Conservation (phyloP, 2,888 invertebrate genomes). For the Hololepta plana region DNA sequence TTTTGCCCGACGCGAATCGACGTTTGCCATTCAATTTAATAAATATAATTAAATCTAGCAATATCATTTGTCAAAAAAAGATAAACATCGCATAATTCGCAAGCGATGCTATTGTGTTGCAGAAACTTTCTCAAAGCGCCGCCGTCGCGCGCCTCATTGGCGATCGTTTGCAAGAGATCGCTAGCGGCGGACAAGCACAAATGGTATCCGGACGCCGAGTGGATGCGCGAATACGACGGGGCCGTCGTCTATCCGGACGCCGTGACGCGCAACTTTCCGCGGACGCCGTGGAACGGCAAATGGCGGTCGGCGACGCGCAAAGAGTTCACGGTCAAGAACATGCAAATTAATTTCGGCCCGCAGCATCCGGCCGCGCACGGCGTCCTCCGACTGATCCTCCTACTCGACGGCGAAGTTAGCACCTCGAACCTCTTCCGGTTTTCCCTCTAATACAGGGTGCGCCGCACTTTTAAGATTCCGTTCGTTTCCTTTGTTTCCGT, state of each 20-base stretch:
- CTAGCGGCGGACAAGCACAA: no score
- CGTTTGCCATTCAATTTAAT: no score
- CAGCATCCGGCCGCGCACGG: slow-evolving; percentile 87
- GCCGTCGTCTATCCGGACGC: slow-evolving; percentile 37
- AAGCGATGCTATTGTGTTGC: no score
- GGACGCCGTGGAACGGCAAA: slow-evolving; percentile 5
- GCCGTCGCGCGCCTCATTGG: no score
- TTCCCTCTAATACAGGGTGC: not conserved
- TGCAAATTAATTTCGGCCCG: slow-evolving; percentile 67
- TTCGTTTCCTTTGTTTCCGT: no score
- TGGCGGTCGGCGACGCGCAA: slow-evolving; percentile 7
- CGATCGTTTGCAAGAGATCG: no score
- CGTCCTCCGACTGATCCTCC: slow-evolving; percentile 60
- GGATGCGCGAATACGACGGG: slow-evolving; percentile 32
- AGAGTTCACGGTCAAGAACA: slow-evolving; percentile 10
- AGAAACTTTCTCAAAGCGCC: no score
- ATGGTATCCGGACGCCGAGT: slow-evolving; percentile 55
- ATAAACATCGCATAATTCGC: no score
- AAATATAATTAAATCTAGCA: no score
- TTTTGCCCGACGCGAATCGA: no score
- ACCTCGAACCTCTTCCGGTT: not conserved
- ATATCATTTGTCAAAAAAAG: no score
- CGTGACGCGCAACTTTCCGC: slow-evolving; percentile 12
- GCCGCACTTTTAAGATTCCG: no score
- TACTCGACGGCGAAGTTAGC: slow-evolving; percentile 59